Percentiles rank a stretch among this genome's conserved stretches.
These are phyloP conservation scores for Ariopsis seemanni DNA, from an alignment of 2,113 vertebrate species.

Conservation along the genomic window DNA sequence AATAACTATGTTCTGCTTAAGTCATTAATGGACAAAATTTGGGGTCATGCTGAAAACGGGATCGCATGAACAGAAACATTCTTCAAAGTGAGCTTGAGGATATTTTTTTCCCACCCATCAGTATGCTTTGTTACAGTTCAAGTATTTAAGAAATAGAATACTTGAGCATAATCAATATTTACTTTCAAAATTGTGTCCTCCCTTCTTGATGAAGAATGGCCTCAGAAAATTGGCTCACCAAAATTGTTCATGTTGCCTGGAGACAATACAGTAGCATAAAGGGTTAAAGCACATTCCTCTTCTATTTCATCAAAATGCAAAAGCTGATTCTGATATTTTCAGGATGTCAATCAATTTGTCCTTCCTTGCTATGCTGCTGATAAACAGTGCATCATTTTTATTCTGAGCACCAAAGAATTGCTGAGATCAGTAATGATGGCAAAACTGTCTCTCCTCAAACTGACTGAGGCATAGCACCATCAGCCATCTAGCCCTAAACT, in stretches of 20 bases:
- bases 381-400: not conserved
- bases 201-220: not conserved
- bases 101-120: not conserved
- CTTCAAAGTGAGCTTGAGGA: not conserved
- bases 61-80: not conserved
- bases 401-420: not conserved
- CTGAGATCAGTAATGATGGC: not conserved
- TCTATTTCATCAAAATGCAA: slow-evolving; percentile 3
- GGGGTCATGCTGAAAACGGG: not conserved
- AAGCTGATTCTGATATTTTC: not conserved
- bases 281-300: not conserved
- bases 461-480: slow-evolving; percentile 23
- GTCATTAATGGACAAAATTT: not conserved
- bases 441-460: not conserved
- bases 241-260: not conserved
- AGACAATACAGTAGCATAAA: not conserved
- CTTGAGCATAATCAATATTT: not conserved
- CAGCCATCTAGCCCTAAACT: slow-evolving; percentile 26
- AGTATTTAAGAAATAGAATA: not conserved
- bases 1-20: not conserved
- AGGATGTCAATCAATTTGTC: not conserved
- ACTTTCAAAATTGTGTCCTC: not conserved
- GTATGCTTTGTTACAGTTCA: not conserved
- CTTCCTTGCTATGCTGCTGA: not conserved
- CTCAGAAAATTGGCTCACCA: not conserved